Base-by-base conservation (phyloP, 23 tunicate genomes). In the Ascidia mentula region DNA sequence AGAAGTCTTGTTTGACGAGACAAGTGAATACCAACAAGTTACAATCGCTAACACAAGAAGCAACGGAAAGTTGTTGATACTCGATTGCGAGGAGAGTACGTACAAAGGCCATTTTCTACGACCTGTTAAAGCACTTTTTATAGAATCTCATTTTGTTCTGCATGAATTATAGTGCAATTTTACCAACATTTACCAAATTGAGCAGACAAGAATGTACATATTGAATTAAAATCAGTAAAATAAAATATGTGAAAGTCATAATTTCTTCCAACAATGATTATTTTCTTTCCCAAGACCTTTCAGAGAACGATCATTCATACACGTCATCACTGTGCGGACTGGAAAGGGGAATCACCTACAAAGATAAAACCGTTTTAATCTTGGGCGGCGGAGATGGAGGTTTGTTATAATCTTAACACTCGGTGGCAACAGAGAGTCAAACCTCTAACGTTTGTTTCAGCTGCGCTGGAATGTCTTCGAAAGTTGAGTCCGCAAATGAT, bases 331-430 rank as follows among this genome's bases (percentile, higher is more conserved):
- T 74, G 7, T 39, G 46, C 18, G 78, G 78, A 37, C 18, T 74
- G 13, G 53, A 74, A 18, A 28, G 37, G 22, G 53, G 40, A 4
- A n/a, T 60, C 18, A 70, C 37, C 31, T 82, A 73, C 28, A 76
- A 77, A 40, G 80, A 40, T n/a, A 82, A 82, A 37, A 77, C 65
- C 12, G 80, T 82, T 37, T 74, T 82, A 38, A 82, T 82, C 31
- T 45, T 82, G 7, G 86, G 86, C 18, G 86, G 86, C 15, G 86
- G 86, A n/a, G 86, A 82, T 77, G 86, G 86, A 36, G 88, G 84
- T 76, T 15, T 28, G 71, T 34, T 7, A 75, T n/a, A n/a, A n/a
- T n/a, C n/a, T n/a, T n/a, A n/a, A n/a, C n/a, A n/a, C n/a, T n/a
- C n/a, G n/a, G n/a, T n/a, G n/a, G n/a, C n/a, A n/a, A n/a, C n/a